A percentile compares a stretch with the other conserved stretches of the same genome.
Conservation (phyloP, 2,797 vertebrate genomes). For the Trichosurus vulpecula region DNA sequence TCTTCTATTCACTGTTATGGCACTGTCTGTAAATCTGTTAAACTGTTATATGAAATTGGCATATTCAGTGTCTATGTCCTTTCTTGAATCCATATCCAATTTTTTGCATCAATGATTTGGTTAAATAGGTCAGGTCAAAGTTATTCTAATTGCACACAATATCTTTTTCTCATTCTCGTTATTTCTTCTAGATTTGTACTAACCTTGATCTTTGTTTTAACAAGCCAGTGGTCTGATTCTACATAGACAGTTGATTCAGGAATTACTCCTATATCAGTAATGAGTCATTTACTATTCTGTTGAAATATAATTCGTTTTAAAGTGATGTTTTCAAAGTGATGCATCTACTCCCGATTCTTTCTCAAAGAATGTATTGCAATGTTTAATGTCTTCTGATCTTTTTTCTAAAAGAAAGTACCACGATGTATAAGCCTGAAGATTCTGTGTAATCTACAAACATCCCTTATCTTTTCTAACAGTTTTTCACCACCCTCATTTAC, state of each 20-base stretch:
- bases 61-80: not conserved
- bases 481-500: not conserved
- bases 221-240: not conserved
- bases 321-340: not conserved
- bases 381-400: not conserved
- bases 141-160: not conserved
- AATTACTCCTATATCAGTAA: not conserved
- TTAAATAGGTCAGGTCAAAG: not conserved
- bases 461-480: not conserved
- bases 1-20: not conserved
- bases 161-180: not conserved
- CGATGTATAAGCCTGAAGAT: not conserved
- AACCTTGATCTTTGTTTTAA: not conserved
- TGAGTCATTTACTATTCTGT: not conserved
- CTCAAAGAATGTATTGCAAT: not conserved
- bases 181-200: not conserved
- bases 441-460: not conserved
- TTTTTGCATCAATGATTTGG: not conserved
- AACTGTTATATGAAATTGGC: not conserved
- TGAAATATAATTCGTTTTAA: not conserved
- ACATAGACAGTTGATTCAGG: not conserved
- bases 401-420: not conserved
- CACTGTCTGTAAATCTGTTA: not conserved
- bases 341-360: not conserved
- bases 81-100: not conserved